phyloP scores from a whole-genome alignment of 1,140 invertebrate species.

The Luehdorfia chinensis region DNA sequence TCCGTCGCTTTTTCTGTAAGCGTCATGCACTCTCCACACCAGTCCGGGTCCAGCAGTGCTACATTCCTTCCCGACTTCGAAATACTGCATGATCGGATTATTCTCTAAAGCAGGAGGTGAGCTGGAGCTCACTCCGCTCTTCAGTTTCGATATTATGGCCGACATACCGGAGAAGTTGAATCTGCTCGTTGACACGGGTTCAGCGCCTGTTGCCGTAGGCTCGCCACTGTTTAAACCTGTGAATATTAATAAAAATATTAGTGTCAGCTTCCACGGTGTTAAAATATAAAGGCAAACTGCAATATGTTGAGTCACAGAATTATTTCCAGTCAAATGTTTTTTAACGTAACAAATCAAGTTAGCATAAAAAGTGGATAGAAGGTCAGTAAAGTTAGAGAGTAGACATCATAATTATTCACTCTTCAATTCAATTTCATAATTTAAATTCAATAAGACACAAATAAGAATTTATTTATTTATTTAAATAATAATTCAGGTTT shows the following conservation, averaged over 20 bases:
- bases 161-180: conserved; percentile 40
- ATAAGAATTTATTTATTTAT: no score
- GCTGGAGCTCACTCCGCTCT: conserved; percentile 74
- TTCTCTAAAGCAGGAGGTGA: conserved; percentile 80
- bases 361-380: no score
- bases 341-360: no score
- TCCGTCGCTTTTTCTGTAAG: conserved; percentile 90
- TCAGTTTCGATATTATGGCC: conserved; percentile 87
- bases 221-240: conserved; percentile 5
- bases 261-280: no score
- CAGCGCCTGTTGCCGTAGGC: background rate
- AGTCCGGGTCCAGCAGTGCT: conserved; percentile 94
- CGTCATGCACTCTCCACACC: conserved; percentile 95
- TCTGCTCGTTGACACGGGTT: background rate
- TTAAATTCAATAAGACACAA: no score
- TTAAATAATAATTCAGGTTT: no score
- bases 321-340: no score
- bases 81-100: conserved; percentile 93
- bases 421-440: no score
- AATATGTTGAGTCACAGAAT: no score
- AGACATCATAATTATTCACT: no score
- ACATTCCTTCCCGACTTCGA: conserved; percentile 91
- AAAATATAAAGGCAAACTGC: no score
- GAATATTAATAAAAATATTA: background rate
- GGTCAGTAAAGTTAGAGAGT: no score